phyloP scores from a whole-genome alignment of 2,113 vertebrate genomes.

The Eulemur rufifrons region DNA sequence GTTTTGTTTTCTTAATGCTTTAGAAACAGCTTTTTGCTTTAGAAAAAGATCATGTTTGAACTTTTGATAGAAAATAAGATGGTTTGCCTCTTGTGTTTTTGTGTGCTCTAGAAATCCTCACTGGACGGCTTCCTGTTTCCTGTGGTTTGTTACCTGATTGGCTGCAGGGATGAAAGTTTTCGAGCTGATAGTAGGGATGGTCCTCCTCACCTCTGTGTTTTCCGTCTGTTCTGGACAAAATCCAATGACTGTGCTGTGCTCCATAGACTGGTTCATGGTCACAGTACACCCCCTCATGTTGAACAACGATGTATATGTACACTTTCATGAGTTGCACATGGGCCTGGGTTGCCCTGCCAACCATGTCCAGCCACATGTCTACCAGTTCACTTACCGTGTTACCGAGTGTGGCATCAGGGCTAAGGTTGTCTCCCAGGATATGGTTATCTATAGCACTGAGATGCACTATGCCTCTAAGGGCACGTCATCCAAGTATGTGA shows the following conservation, averaged over 20 bases:
- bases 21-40: not conserved
- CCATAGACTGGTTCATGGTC: slow-evolving; percentile 70
- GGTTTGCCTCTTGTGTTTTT: slow-evolving; percentile 42
- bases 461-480: slow-evolving; percentile 53
- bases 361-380: slow-evolving; percentile 44
- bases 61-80: not conserved
- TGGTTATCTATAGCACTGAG: slow-evolving; percentile 62
- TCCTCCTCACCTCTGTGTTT: slow-evolving; percentile 47
- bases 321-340: slow-evolving; percentile 69
- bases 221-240: not conserved
- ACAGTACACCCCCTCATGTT: slow-evolving; percentile 59
- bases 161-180: slow-evolving; percentile 51
- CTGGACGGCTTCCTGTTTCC: slow-evolving; percentile 35
- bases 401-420: slow-evolving; percentile 68
- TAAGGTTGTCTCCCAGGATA: slow-evolving; percentile 37
- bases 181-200: not conserved
- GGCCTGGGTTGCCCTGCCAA: slow-evolving; percentile 63
- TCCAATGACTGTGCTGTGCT: slow-evolving; percentile 60
- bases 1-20: slow-evolving; percentile 16
- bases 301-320: slow-evolving; percentile 52
- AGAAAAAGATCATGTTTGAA: slow-evolving; percentile 17
- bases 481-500: slow-evolving; percentile 25
- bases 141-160: not conserved
- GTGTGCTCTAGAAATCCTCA: slow-evolving; percentile 61
- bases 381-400: slow-evolving; percentile 65